Base-by-base conservation (phyloP, 2,888 invertebrate species). In the Octonoba sinensis region DNA sequence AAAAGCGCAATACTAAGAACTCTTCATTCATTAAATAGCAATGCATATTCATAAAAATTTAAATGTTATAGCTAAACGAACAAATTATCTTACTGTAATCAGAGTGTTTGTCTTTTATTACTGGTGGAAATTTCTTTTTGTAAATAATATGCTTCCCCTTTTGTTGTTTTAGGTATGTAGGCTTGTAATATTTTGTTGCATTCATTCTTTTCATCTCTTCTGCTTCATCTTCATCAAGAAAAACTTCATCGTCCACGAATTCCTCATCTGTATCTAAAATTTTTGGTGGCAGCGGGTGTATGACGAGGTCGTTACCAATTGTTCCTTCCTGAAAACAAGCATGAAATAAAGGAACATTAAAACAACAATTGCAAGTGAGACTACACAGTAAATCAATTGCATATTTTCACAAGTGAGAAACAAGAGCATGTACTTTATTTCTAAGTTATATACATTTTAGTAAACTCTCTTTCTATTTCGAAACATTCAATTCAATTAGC, bases 301-400 rank as follows among this genome's bases (percentile, higher is more conserved):
- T 95, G 86, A 96, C 94, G 87, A 96, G 90, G 87, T 95, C 93
- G 88, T 94, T 92, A 84, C 96, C 96, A 85, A 97, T 95, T 86
- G 95, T 95, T 86, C 96, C 96, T 90, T 96, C 95, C 96, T 96
- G 91, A 83, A 59, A 56, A 47, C 16, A 44, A 46, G 11, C 3
- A 20, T 15, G 0, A 46, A 27, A 27, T 27, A 27, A 13, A 27
- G 6, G 27, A 27, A 6, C 27, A 27, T 27, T 27, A 6, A 27
- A 27, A 2, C 2, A 27, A 27, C 6, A 2, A 27, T 2, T 27
- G 2, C 6, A 27, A 27, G 2, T 27, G 6, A 27, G 27, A 27
- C 27, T 27, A 27, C 27, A 27, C 2, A 27, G 6, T 27, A 27
- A 27, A 27, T 27, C 2, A 27, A 27, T 27, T 27, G 27, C 6